Conservation (phyloP, 1,140 invertebrate species). For the Bombus huntii region DNA sequence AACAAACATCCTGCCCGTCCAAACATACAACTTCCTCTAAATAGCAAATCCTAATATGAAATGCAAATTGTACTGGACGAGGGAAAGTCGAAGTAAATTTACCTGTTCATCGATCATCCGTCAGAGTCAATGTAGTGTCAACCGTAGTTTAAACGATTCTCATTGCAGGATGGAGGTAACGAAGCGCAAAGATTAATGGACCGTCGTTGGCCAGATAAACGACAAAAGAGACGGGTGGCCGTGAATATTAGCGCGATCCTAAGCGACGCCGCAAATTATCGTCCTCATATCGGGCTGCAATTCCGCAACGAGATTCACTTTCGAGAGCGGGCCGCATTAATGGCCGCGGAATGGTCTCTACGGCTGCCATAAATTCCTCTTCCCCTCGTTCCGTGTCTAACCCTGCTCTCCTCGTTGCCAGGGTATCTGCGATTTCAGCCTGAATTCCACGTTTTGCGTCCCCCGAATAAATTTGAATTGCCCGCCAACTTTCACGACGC, state of each 20-base stretch:
- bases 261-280: constrained; percentile 34
- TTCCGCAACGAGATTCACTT: constrained; percentile 41
- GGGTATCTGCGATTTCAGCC: constrained; percentile 1
- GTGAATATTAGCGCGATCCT: constrained; percentile 36
- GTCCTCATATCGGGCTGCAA: constrained; percentile 1
- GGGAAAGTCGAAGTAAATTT: constrained; percentile 5
- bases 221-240: constrained; percentile 9
- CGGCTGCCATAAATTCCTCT: constrained; percentile 26
- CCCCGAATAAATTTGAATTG: constrained; percentile 1
- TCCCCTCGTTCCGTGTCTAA: neutral
- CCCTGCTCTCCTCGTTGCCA: neutral
- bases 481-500: neutral
- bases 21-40: no score
- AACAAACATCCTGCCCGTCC: neutral
- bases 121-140: constrained; percentile 26
- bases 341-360: neutral
- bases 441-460: neutral
- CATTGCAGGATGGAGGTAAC: neutral
- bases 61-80: no score
- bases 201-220: constrained; percentile 33
- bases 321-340: constrained; percentile 20
- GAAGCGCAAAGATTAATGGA: constrained; percentile 46
- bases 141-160: constrained; percentile 17
- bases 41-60: neutral
- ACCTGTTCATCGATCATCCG: constrained; percentile 37